Percentiles rank a stretch among this genome's conserved stretches.
These are phyloP conservation scores for Telenomus remus DNA, from an alignment of 1,140 invertebrate species.

Conservation along the genomic window DNA sequence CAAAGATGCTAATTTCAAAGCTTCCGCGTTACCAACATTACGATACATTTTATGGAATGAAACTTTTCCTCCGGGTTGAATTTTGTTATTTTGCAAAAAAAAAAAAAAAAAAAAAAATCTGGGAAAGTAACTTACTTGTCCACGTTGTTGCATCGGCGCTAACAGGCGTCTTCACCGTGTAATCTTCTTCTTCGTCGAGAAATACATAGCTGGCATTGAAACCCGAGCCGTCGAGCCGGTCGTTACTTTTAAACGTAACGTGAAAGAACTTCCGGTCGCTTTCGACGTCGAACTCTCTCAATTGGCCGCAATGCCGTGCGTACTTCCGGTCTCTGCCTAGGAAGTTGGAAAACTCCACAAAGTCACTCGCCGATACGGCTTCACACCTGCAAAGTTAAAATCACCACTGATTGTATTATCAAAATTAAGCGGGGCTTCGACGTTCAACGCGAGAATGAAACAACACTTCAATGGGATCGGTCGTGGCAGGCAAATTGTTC, in stretches of 20 bases:
- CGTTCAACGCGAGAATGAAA: conserved; percentile 28
- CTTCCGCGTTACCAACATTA: too few relatives aligned
- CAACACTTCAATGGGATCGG: conserved; percentile 2
- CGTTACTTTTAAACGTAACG: conserved; percentile 95
- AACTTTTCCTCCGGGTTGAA: too few relatives aligned
- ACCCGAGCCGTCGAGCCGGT: conserved; percentile 92
- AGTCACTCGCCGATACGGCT: conserved; percentile 91
- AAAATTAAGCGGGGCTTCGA: neutral
- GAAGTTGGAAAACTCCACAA: conserved; percentile 95
- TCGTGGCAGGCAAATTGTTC: too few relatives aligned
- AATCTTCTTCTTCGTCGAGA: conserved; percentile 73
- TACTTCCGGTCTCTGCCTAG: conserved; percentile 90
- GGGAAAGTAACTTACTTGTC: conserved; percentile 63
- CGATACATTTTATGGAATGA: too few relatives aligned
- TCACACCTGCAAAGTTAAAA: conserved; percentile 82
- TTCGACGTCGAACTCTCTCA: conserved; percentile 85
- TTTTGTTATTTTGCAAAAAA: too few relatives aligned
- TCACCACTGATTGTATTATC: conserved; percentile 33
- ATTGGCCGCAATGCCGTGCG: conserved; percentile 88
- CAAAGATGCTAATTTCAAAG: too few relatives aligned
- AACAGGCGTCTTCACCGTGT: conserved; percentile 67
- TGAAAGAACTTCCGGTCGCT: conserved; percentile 95
- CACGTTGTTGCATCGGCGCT: conserved; percentile 61
- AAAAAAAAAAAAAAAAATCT: too few relatives aligned
- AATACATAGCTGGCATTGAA: conserved; percentile 95